phyloP scores from a whole-genome alignment of 2,888 invertebrate species.

The Cosmia pyralina region DNA sequence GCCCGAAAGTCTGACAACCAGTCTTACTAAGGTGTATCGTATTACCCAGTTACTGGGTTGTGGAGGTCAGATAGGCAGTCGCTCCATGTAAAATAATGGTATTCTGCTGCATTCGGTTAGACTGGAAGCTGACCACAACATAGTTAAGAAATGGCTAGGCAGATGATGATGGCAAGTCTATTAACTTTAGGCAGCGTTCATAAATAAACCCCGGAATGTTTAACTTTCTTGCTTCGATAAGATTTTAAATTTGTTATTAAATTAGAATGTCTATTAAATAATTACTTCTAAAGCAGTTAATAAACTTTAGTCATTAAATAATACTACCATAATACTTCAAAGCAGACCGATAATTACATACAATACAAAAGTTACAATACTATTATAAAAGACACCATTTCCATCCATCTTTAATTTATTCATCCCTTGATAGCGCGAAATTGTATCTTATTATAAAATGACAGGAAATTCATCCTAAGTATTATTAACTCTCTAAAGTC shows the following conservation, averaged over 20 bases:
- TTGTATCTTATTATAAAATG: not conserved
- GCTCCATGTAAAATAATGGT: too few relatives aligned
- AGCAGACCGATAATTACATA: not conserved
- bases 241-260: not conserved
- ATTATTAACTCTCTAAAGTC: slow-evolving; percentile 10
- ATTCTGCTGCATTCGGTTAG: too few relatives aligned
- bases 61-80: too few relatives aligned
- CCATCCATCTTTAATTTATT: slow-evolving; percentile 20
- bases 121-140: too few relatives aligned
- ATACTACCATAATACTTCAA: not conserved
- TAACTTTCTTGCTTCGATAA: not conserved
- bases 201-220: not conserved
- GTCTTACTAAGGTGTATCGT: too few relatives aligned
- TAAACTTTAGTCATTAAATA: not conserved
- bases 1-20: too few relatives aligned
- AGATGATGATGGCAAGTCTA: not conserved
- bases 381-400: slow-evolving; percentile 4
- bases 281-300: not conserved
- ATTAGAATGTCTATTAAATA: not conserved
- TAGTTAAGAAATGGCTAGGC: too few relatives aligned
- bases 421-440: not conserved
- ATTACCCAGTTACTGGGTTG: too few relatives aligned
- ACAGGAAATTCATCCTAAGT: not conserved
- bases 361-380: not conserved
- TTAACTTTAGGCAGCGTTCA: not conserved